A percentile compares a stretch with the other conserved stretches of the same genome.
Evolutionary conservation across 2,888 invertebrate genomes (phyloP).

Genomic region (Parnassius smintheus): DNA sequence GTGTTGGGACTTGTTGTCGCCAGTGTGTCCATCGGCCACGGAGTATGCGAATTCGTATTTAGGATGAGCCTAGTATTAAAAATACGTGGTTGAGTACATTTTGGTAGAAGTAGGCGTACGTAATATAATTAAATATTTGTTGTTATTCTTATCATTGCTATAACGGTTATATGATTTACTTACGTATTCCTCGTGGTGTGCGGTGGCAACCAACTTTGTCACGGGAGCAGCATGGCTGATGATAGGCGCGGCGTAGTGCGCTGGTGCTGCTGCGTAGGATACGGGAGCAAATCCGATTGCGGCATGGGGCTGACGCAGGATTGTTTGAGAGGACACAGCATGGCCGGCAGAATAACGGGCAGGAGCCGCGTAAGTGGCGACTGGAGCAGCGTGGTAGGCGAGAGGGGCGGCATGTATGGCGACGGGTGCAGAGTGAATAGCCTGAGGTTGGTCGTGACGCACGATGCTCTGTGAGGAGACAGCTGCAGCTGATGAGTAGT

Average conservation of each 20-base stretch:
- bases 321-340: constrained; percentile 50
- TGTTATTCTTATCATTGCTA: neutral
- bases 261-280: constrained; percentile 38
- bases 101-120: too few species aligned
- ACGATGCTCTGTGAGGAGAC: too few species aligned
- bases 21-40: constrained; percentile 78
- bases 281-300: constrained; percentile 44
- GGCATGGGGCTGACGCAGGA: constrained; percentile 52
- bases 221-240: constrained; percentile 40
- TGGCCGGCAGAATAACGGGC: constrained; percentile 43
- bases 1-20: constrained; percentile 80
- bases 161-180: neutral
- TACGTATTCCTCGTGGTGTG: constrained; percentile 36
- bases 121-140: too few species aligned
- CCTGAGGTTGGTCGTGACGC: too few species aligned
- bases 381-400: constrained; percentile 44
- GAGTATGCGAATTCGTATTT: constrained; percentile 79
- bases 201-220: constrained; percentile 40
- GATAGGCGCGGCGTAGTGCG: constrained; percentile 40
- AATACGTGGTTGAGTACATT: too few species aligned
- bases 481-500: too few species aligned
- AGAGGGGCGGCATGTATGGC: too few species aligned
- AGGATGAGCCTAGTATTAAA: constrained; percentile 59
- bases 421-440: too few species aligned
- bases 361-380: constrained; percentile 37